These are phyloP conservation scores for Astropecten irregularis DNA, from an alignment of 53 echinoderm and acorn worm genomes.

Conservation along the genomic window DNA sequence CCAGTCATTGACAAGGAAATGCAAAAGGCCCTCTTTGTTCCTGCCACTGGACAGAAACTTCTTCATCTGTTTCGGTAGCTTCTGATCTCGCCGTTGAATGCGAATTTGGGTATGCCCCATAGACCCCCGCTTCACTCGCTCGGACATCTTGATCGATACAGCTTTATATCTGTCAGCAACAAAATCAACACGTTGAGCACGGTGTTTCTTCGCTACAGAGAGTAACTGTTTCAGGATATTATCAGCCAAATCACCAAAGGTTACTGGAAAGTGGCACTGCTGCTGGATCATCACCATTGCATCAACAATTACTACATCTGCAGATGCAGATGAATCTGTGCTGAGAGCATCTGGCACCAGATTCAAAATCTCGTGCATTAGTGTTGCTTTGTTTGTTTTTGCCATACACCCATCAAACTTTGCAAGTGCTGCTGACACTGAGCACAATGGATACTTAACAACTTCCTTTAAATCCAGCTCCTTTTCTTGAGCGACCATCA, in stretches of 20 bases:
- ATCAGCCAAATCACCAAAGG: conserved; percentile 26
- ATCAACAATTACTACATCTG: conserved; percentile 56
- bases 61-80: conserved; percentile 44
- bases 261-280: conserved; percentile 24
- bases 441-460: conserved; percentile 48
- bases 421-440: conserved; percentile 54
- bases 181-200: conserved; percentile 52
- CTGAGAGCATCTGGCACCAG: conserved; percentile 23
- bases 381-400: conserved; percentile 64
- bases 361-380: conserved; percentile 49
- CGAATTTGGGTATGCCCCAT: conserved; percentile 13
- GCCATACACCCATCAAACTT: conserved; percentile 46
- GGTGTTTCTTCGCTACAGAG: background rate
- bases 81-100: conserved; percentile 41
- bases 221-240: conserved; percentile 18
- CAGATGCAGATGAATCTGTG: conserved; percentile 16
- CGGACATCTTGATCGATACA: conserved; percentile 46
- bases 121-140: conserved; percentile 31
- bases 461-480: conserved; percentile 58
- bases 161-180: conserved; percentile 59
- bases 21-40: conserved; percentile 46
- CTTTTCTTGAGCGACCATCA: conserved; percentile 53
- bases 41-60: conserved; percentile 45
- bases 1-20: conserved; percentile 40
- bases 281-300: conserved; percentile 61